Conservation (phyloP, 2,888 invertebrate genomes). For the Eristalis arbustorum region DNA sequence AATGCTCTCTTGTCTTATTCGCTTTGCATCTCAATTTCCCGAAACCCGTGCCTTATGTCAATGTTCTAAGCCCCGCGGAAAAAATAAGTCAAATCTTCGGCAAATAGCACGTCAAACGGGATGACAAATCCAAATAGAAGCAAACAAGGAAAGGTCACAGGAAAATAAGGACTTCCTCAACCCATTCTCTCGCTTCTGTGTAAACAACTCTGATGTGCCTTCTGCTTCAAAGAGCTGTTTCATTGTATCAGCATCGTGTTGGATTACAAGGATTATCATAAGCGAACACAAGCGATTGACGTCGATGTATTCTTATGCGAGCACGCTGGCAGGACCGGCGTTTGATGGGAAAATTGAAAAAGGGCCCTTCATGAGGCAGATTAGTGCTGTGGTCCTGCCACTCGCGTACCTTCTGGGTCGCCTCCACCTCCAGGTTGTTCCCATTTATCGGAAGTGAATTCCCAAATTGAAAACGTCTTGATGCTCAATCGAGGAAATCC, state of each 20-base stretch:
- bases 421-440: background rate
- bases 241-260: constrained; percentile 57
- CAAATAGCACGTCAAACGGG: too few relatives aligned
- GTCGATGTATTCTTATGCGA: constrained; percentile 32
- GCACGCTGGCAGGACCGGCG: background rate
- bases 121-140: background rate
- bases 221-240: constrained; percentile 14
- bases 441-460: constrained; percentile 46
- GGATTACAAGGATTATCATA: constrained; percentile 69
- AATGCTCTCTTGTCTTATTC: constrained; percentile 33
- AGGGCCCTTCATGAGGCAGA: constrained; percentile 1
- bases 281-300: constrained; percentile 64
- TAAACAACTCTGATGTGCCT: constrained; percentile 15
- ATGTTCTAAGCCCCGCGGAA: background rate
- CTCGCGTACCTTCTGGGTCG: background rate
- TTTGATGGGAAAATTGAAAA: constrained; percentile 1
- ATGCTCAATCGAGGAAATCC: constrained; percentile 60
- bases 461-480: constrained; percentile 67
- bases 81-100: constrained; percentile 1
- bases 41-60: background rate
- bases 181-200: background rate
- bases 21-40: background rate
- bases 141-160: background rate
- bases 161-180: background rate
- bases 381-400: background rate